Evolutionary conservation across 2,113 vertebrate species (phyloP).

Genomic region (Poeciliopsis occidentalis): DNA sequence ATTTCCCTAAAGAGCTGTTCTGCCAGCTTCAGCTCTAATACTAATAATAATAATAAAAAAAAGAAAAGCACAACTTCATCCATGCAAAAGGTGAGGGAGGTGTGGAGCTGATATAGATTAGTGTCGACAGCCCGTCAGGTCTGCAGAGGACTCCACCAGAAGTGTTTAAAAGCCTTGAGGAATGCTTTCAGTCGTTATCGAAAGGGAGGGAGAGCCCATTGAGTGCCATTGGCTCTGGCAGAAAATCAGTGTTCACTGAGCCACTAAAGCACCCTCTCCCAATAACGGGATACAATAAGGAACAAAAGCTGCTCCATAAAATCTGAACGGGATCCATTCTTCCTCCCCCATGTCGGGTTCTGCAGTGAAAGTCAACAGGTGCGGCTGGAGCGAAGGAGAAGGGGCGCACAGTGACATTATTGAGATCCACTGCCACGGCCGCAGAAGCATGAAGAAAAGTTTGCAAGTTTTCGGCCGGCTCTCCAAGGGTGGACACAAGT

Average conservation of each 20-base stretch:
- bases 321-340: constrained; percentile 72
- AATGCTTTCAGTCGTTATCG: constrained; percentile 86
- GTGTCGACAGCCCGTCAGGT: constrained; percentile 85
- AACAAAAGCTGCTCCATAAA: constrained; percentile 75
- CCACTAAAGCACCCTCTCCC: constrained; percentile 76
- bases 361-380: constrained; percentile 32
- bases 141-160: constrained; percentile 84
- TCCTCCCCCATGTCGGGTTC: constrained; percentile 33
- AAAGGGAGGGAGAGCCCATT: constrained; percentile 77
- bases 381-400: constrained; percentile 14
- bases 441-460: constrained; percentile 30
- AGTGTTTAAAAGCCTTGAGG: constrained; percentile 89
- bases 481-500: too few relatives aligned
- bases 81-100: constrained; percentile 82
- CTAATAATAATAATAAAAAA: not conserved
- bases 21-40: constrained; percentile 82
- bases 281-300: constrained; percentile 72
- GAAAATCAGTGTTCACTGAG: constrained; percentile 91
- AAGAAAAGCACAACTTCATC: constrained; percentile 80
- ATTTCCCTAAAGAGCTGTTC: constrained; percentile 82
- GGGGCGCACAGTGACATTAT: constrained; percentile 28
- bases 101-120: constrained; percentile 87
- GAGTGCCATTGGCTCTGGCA: constrained; percentile 89
- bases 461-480: constrained; percentile 5
- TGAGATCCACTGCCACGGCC: constrained; percentile 11